These are phyloP conservation scores for Taxidea taxus DNA, from an alignment of 2,113 vertebrate species.

Conservation along the genomic window DNA sequence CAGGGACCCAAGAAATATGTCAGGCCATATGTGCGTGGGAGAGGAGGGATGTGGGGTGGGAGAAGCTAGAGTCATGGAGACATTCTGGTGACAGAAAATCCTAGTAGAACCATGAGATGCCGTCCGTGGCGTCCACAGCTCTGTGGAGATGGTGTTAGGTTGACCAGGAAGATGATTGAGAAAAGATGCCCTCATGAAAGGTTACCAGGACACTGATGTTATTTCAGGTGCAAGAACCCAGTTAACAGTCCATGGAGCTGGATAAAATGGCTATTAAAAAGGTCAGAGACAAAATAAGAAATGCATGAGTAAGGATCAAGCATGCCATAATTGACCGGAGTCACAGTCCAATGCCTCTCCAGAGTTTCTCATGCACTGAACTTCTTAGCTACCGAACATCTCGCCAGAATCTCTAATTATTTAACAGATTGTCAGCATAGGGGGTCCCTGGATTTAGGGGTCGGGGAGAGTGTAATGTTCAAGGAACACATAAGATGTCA, in stretches of 20 bases:
- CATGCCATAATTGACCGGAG: background rate
- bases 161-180: fast-evolving
- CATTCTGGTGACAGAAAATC: background rate
- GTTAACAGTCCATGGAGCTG: background rate
- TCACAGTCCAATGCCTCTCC: background rate
- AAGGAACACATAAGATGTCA: background rate
- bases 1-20: background rate
- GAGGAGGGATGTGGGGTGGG: background rate
- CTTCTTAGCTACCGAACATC: background rate
- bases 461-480: background rate
- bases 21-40: background rate
- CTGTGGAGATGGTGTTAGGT: background rate
- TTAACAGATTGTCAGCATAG: background rate
- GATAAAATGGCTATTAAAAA: background rate
- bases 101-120: background rate
- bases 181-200: background rate
- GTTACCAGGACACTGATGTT: background rate
- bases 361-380: background rate
- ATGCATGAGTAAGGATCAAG: background rate
- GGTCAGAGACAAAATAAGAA: background rate
- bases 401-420: background rate
- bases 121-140: background rate
- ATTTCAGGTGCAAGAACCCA: background rate
- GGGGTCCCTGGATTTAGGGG: background rate
- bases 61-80: background rate